These are phyloP conservation scores for Malacoraja senta DNA, from an alignment of 2,797 vertebrate genomes.

Conservation along the genomic window DNA sequence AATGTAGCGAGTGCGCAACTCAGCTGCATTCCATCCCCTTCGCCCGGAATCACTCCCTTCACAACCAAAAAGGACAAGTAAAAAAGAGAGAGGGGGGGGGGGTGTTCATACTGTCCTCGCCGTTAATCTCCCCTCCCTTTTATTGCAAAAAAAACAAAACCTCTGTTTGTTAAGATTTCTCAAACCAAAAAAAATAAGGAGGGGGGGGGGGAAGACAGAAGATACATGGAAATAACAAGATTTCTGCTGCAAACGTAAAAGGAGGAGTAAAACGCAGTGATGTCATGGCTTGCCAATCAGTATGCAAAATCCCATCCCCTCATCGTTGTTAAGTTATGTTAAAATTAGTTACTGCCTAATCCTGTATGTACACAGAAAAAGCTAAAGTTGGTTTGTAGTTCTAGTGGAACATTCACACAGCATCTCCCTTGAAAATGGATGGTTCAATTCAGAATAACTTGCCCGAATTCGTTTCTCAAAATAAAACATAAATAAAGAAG, in stretches of 20 bases:
- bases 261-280: conserved; percentile 28
- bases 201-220: background rate
- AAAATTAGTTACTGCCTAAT: background rate
- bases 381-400: conserved; percentile 8
- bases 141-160: no score
- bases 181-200: background rate
- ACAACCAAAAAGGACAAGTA: background rate
- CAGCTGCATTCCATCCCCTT: background rate
- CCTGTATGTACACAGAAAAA: no score
- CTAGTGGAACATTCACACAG: background rate
- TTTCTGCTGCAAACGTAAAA: conserved; percentile 18
- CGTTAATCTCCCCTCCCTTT: background rate
- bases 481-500: background rate
- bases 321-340: background rate
- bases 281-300: conserved; percentile 36
- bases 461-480: background rate
- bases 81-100: background rate
- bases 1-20: conserved; percentile 18
- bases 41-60: background rate
- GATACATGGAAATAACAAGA: conserved; percentile 19
- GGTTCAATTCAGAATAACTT: background rate
- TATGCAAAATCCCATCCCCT: no score
- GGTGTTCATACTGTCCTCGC: background rate
- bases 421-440: conserved; percentile 19
- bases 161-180: background rate